Conservation (phyloP, 2,797 vertebrate species). For the Eulemur albifrons region DNA sequence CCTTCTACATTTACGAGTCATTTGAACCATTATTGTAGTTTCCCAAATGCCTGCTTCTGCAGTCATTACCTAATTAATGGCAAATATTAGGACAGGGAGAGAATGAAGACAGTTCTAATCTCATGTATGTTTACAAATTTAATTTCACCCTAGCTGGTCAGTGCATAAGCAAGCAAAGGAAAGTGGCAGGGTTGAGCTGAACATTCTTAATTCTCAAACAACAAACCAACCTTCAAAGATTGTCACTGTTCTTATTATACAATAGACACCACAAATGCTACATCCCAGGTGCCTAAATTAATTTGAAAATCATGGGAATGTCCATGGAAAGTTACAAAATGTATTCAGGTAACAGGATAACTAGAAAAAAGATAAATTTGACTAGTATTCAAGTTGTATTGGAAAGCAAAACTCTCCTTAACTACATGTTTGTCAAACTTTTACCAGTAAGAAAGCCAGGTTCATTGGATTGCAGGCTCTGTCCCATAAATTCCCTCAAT, state of each 20-base stretch:
- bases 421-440: background rate
- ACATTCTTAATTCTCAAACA: background rate
- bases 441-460: background rate
- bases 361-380: background rate
- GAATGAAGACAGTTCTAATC: background rate
- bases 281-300: background rate
- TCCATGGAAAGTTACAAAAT: conserved; percentile 9
- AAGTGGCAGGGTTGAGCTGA: background rate
- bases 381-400: background rate
- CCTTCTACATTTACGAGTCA: background rate
- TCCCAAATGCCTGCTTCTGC: background rate
- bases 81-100: background rate
- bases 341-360: background rate
- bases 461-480: background rate
- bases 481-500: background rate
- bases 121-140: background rate
- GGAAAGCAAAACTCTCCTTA: background rate
- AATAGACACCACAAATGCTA: background rate
- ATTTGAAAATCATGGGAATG: background rate
- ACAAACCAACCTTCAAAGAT: background rate
- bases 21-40: background rate
- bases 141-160: background rate
- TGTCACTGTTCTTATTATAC: background rate
- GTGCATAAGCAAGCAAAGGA: background rate
- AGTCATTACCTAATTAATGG: background rate